Evolutionary conservation across 2,888 invertebrate genomes (phyloP).

Genomic region (Habroteleia sp.): DNA sequence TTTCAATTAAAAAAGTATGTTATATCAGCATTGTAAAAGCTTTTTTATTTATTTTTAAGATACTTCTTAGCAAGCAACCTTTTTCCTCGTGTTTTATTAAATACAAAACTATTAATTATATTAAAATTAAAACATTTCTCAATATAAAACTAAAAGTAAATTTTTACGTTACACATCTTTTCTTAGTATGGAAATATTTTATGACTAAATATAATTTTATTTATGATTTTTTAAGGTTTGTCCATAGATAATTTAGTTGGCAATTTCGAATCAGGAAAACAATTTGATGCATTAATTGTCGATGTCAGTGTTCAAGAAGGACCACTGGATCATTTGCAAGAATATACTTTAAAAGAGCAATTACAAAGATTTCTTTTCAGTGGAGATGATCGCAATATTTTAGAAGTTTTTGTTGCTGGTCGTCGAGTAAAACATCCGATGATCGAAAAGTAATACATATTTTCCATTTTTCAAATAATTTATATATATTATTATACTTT

Average conservation of each 20-base stretch:
- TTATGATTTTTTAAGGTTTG: conserved; percentile 84
- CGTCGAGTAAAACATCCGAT: conserved; percentile 78
- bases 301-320: conserved; percentile 84
- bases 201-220: conserved; percentile 63
- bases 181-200: conserved; percentile 13
- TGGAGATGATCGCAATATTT: conserved; percentile 92
- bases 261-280: conserved; percentile 90
- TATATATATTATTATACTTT: background rate
- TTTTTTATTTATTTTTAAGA: too few relatives aligned
- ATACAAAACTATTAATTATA: too few relatives aligned
- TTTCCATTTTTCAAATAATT: too few relatives aligned
- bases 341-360: conserved; percentile 83
- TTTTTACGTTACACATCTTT: too few relatives aligned
- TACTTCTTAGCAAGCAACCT: too few relatives aligned
- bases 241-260: conserved; percentile 88
- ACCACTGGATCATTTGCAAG: conserved; percentile 82
- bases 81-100: too few relatives aligned
- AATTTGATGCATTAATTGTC: conserved; percentile 92
- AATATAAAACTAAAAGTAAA: too few relatives aligned
- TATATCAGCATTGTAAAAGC: too few relatives aligned
- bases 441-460: background rate
- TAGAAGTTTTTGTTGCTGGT: conserved; percentile 89
- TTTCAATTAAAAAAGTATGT: too few relatives aligned
- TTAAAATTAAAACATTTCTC: too few relatives aligned
- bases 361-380: conserved; percentile 89